Evolutionary conservation across 2,888 invertebrate genomes (phyloP).

Genomic region (Folsomia manolachei): DNA sequence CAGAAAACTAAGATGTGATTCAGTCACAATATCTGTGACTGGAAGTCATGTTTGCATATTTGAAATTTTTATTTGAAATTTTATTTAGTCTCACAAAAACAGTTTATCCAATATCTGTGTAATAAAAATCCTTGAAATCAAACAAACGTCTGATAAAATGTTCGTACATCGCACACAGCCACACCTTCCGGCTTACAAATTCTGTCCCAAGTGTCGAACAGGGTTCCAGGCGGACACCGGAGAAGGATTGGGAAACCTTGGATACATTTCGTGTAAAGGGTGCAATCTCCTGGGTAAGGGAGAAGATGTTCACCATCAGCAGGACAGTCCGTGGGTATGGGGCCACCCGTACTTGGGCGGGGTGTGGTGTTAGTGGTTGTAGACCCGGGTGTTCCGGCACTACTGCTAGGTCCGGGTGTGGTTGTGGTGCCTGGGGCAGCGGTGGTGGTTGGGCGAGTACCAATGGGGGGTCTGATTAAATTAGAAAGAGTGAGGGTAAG

Average conservation of each 20-base stretch:
- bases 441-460: not conserved
- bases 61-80: too few species aligned
- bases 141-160: too few species aligned
- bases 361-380: not conserved
- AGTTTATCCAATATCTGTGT: too few species aligned
- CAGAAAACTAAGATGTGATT: too few species aligned
- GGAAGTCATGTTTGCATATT: too few species aligned
- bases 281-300: slow-evolving; percentile 27
- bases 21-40: too few species aligned
- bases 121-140: too few species aligned
- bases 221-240: slow-evolving; percentile 12
- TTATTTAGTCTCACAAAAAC: too few species aligned
- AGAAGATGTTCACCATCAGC: not conserved
- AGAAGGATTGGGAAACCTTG: slow-evolving; percentile 15
- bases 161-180: too few species aligned
- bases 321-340: slow-evolving; percentile 43
- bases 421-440: not conserved
- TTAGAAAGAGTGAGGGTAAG: not conserved
- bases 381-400: too few species aligned
- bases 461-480: slow-evolving; percentile 18
- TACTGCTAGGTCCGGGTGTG: too few species aligned
- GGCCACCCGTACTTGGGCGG: too few species aligned
- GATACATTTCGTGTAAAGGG: slow-evolving; percentile 22
- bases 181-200: not conserved
- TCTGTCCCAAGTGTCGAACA: slow-evolving; percentile 5